Evolutionary conservation across 2,113 vertebrate species (phyloP).

Genomic region (Taxidea taxus): DNA sequence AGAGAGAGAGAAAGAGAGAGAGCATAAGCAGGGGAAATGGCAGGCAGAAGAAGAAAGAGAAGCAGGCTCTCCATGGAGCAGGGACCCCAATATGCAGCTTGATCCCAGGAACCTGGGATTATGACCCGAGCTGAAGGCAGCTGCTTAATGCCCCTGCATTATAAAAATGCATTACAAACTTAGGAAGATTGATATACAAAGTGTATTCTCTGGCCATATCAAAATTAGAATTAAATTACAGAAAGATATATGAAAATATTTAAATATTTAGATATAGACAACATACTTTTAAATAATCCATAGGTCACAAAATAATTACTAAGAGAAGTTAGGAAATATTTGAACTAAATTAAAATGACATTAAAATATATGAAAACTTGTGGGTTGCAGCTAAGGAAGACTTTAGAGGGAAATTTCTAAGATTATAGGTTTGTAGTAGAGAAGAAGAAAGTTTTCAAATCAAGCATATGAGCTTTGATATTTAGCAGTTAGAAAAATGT

Average conservation of each 20-base stretch:
- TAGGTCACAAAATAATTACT: no score
- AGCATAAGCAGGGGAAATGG: no score
- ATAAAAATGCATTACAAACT: background rate
- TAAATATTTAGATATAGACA: background rate
- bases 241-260: background rate
- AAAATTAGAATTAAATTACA: background rate
- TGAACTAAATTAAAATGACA: background rate
- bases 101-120: no score
- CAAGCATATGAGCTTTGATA: background rate
- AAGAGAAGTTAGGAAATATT: background rate
- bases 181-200: background rate
- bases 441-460: background rate
- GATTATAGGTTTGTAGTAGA: background rate
- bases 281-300: background rate
- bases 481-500: background rate
- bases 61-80: no score
- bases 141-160: background rate
- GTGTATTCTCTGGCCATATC: background rate
- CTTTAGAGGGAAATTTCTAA: background rate
- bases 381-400: background rate
- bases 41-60: no score
- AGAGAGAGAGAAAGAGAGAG: no score
- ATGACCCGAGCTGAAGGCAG: no score
- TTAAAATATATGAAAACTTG: background rate
- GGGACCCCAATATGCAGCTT: no score